Conservation (phyloP, 2,888 invertebrate genomes). For the Ellobium chinense region DNA sequence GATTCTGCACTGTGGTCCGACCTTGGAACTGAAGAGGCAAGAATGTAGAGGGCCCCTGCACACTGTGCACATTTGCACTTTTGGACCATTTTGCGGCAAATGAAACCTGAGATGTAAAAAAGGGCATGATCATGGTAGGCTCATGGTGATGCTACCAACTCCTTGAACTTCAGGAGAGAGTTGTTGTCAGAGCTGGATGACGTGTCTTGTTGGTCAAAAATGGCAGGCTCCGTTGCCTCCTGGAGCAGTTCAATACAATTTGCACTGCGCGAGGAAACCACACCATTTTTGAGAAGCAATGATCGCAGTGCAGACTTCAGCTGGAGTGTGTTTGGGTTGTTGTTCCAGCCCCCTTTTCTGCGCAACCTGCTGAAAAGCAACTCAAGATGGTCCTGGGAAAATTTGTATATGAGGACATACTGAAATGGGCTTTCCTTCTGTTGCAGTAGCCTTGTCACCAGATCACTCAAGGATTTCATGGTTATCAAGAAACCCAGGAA, state of each 20-base stretch:
- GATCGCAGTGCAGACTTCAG: neutral
- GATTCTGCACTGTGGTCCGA: neutral
- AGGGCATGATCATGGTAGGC: no score
- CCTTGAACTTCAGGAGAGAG: neutral
- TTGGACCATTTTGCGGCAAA: neutral
- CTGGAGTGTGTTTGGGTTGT: constrained; percentile 4
- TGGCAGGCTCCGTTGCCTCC: neutral
- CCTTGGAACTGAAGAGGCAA: neutral
- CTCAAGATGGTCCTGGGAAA: constrained; percentile 21
- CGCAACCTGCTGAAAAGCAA: constrained; percentile 8
- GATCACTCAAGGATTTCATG: neutral
- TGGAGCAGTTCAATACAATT: neutral
- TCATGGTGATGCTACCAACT: constrained; percentile 9
- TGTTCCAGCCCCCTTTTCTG: constrained; percentile 12
- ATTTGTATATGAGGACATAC: constrained; percentile 17
- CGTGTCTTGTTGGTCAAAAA: neutral
- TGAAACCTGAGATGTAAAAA: constrained; percentile 12
- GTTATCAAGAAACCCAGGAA: constrained; percentile 21
- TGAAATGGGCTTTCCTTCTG: neutral
- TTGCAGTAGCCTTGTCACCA: neutral
- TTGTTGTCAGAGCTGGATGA: neutral
- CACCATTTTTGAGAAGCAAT: neutral
- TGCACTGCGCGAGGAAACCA: neutral
- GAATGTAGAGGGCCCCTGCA: neutral
- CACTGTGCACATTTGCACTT: neutral